Conservation (phyloP, 2,113 vertebrate species). For the Craseonycteris thonglongyai region DNA sequence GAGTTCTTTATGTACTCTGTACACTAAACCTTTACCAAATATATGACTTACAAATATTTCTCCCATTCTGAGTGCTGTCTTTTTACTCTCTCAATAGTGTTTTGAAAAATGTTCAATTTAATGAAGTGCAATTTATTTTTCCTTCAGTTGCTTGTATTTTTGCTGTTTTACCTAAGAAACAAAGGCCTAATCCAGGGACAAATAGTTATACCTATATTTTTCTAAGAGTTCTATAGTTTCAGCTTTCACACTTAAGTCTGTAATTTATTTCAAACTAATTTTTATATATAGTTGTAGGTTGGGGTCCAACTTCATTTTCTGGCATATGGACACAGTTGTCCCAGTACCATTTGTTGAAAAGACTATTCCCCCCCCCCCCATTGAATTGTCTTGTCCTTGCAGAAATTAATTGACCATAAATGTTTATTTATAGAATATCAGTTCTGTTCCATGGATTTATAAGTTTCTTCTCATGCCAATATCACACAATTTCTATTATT, state of each 20-base stretch:
- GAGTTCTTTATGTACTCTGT: neutral
- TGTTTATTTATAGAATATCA: neutral
- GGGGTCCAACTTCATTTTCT: neutral
- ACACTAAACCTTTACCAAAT: neutral
- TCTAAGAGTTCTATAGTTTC: neutral
- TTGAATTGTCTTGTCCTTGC: neutral
- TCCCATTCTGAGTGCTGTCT: neutral
- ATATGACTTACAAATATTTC: neutral
- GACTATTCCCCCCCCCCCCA: neutral
- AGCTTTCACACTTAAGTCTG: neutral
- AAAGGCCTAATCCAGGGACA: neutral
- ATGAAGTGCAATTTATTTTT: neutral
- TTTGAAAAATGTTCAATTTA: neutral
- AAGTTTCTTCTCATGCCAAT: neutral
- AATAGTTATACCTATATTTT: neutral
- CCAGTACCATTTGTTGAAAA: neutral
- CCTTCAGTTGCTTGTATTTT: neutral
- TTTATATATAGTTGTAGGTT: neutral
- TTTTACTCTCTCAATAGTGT: neutral
- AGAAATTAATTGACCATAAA: neutral
- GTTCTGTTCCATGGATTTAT: neutral
- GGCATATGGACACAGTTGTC: neutral
- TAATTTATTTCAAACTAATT: neutral
- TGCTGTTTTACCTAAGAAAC: neutral
- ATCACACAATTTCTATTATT: neutral